phyloP scores from a whole-genome alignment of 2,888 invertebrate genomes.

The Hemistola chrysoprasaria region DNA sequence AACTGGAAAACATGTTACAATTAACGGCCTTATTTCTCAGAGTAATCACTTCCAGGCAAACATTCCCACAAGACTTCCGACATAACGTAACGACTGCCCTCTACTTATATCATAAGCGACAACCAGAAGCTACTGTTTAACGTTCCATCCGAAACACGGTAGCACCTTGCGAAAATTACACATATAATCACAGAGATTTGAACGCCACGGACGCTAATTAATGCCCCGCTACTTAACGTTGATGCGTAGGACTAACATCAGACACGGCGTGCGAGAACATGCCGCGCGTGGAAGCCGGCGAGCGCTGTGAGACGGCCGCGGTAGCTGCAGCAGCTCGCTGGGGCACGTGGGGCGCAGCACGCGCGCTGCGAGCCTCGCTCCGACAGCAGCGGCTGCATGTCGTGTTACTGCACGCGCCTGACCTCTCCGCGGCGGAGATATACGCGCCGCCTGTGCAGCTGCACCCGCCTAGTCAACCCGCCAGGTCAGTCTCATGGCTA shows the following conservation, averaged over 20 bases:
- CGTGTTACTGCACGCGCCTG: slow-evolving; percentile 88
- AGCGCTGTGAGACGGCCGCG: slow-evolving; percentile 56
- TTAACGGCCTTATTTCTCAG: too few species aligned
- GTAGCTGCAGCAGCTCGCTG: slow-evolving; percentile 84
- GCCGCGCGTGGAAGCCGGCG: slow-evolving; percentile 49
- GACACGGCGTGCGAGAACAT: slow-evolving; percentile 73
- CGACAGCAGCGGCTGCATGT: slow-evolving; percentile 88
- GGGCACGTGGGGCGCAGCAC: slow-evolving; percentile 91
- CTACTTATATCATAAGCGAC: too few species aligned
- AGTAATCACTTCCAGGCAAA: too few species aligned
- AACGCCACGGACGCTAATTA: too few species aligned
- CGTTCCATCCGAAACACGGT: too few species aligned
- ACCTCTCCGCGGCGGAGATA: slow-evolving; percentile 84
- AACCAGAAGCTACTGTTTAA: too few species aligned
- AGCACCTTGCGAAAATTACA: too few species aligned
- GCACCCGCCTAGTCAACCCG: slow-evolving; percentile 65
- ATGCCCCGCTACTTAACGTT: too few species aligned
- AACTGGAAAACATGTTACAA: too few species aligned
- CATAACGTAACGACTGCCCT: too few species aligned
- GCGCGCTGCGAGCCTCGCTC: slow-evolving; percentile 86
- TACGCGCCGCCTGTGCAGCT: slow-evolving; percentile 83
- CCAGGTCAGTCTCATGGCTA: slow-evolving; percentile 55
- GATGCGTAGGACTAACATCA: slow-evolving; percentile 72
- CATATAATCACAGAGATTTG: too few species aligned
- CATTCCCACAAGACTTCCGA: too few species aligned